phyloP scores from a whole-genome alignment of 2,797 vertebrate species.

The Dallia pectoralis region DNA sequence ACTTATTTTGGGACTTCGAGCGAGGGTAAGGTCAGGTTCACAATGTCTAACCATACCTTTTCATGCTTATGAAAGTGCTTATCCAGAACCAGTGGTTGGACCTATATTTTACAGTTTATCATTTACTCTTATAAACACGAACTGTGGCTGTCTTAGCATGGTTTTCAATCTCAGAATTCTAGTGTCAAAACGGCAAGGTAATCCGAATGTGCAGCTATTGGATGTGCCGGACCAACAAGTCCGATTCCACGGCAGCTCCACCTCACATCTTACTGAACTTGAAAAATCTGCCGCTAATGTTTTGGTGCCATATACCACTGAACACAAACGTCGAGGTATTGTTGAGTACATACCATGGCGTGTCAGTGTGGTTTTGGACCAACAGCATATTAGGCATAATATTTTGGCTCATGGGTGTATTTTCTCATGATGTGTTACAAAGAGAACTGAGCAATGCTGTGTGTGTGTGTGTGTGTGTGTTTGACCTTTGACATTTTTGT shows the following conservation, averaged over 20 bases:
- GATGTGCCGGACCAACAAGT: too few relatives aligned
- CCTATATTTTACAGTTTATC: background rate
- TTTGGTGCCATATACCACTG: too few relatives aligned
- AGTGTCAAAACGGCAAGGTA: background rate
- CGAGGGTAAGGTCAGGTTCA: constrained; percentile 50
- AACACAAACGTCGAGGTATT: too few relatives aligned
- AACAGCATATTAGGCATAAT: background rate
- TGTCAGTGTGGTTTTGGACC: too few relatives aligned
- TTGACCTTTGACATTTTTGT: background rate
- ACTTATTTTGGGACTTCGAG: constrained; percentile 74
- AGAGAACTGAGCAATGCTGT: background rate
- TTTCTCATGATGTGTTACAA: background rate
- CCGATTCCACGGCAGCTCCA: too few relatives aligned
- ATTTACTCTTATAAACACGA: background rate
- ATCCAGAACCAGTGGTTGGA: background rate
- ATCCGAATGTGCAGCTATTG: too few relatives aligned
- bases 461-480: background rate
- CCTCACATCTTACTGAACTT: too few relatives aligned
- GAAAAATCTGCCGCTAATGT: too few relatives aligned
- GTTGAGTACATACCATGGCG: background rate
- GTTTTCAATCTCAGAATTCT: background rate
- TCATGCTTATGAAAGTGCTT: background rate
- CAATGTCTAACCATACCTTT: background rate
- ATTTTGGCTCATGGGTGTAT: too few relatives aligned
- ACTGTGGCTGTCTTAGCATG: background rate